These are phyloP conservation scores for Cheilosia vulpina DNA, from an alignment of 2,888 invertebrate species.

Conservation along the genomic window DNA sequence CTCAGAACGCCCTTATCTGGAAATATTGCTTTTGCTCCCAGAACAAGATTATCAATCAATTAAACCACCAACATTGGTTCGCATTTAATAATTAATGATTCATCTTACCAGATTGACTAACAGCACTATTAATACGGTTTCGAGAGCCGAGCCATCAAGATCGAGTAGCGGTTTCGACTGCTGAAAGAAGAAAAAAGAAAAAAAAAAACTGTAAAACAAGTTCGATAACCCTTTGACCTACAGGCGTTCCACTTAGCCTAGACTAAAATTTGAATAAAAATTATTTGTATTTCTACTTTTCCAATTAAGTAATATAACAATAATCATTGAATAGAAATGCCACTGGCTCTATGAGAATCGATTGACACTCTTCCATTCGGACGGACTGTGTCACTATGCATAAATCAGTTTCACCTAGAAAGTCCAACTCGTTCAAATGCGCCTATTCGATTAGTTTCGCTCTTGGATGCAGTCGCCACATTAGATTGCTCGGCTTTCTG, in stretches of 20 bases:
- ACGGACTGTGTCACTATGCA: background rate
- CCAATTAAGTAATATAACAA: background rate
- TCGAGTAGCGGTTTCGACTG: conserved; percentile 37
- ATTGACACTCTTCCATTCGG: conserved; percentile 9
- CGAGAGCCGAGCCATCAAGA: conserved; percentile 2
- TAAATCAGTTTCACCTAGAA: background rate
- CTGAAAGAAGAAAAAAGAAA: background rate
- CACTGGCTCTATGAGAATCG: conserved; percentile 6
- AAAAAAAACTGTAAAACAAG: conserved; percentile 16
- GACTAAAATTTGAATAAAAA: background rate
- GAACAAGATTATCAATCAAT: conserved; percentile 24
- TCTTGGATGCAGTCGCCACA: background rate
- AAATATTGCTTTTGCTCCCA: background rate
- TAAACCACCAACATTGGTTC: conserved; percentile 15
- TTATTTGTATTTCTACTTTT: background rate
- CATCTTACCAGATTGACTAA: conserved; percentile 25
- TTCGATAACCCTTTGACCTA: conserved; percentile 43
- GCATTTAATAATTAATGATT: conserved; percentile 31
- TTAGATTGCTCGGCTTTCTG: background rate
- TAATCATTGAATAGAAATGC: background rate
- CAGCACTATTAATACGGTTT: conserved; percentile 17
- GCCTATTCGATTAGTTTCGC: conserved; percentile 4
- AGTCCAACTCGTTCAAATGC: background rate
- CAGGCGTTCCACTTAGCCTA: background rate
- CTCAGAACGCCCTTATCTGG: background rate